Evolutionary conservation across 1,140 invertebrate genomes (phyloP).

Genomic region (Oscheius sp.): DNA sequence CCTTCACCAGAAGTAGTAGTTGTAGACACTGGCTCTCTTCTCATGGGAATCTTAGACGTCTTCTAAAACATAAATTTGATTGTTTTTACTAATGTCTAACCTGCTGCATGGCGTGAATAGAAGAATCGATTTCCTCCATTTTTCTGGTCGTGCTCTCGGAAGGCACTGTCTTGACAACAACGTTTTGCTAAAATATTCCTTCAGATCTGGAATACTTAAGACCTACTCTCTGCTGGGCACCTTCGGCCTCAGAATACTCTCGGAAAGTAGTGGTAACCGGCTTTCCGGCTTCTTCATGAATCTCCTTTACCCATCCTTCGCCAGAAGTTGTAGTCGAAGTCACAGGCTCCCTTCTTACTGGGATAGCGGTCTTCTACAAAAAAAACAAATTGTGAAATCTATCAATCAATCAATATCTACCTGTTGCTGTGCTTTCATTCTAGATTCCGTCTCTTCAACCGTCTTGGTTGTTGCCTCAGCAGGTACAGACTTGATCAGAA

Average conservation of each 20-base stretch:
- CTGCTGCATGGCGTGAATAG: conserved; percentile 2
- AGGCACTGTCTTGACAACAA: not conserved
- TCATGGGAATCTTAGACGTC: conserved; percentile 12
- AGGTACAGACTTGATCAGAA: not conserved
- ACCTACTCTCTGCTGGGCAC: not conserved
- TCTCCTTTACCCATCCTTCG: conserved; percentile 30
- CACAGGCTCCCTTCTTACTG: not conserved
- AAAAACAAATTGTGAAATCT: not conserved
- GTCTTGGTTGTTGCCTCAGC: not conserved
- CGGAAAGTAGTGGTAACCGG: not conserved
- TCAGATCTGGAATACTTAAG: not conserved
- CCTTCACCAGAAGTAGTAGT: conserved; percentile 23
- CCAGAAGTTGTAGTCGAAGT: conserved; percentile 23
- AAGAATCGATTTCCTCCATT: not conserved
- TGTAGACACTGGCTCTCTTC: conserved; percentile 12
- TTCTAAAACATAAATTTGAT: not conserved
- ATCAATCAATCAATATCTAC: not conserved
- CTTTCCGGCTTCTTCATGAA: conserved; percentile 19
- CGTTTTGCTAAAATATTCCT: not conserved
- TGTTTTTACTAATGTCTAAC: too few species aligned
- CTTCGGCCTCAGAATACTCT: not conserved
- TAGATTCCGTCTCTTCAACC: not conserved
- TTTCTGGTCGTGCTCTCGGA: not conserved
- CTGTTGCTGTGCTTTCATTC: not conserved
- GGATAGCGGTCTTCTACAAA: not conserved